phyloP scores from a whole-genome alignment of 2,113 vertebrate genomes.

The Ranitomeya imitator region DNA sequence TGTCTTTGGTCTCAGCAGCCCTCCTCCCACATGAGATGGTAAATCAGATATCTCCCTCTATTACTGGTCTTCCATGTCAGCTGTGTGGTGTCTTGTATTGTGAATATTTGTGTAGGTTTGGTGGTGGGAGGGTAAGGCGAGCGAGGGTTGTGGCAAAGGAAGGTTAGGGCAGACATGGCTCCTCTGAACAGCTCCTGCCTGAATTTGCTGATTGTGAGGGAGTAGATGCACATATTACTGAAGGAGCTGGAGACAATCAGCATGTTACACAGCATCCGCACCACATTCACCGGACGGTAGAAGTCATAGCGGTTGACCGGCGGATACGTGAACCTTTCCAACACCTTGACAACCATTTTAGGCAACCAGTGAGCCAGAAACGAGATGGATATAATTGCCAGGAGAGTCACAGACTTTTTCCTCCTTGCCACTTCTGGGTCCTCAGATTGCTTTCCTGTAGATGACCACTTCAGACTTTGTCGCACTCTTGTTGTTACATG shows the following conservation, averaged over 20 bases:
- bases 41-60: not conserved
- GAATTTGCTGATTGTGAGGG: slow-evolving; percentile 53
- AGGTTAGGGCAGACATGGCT: not conserved
- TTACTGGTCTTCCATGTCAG: not conserved
- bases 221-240: slow-evolving; percentile 55
- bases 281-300: slow-evolving; percentile 44
- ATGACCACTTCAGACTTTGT: slow-evolving; percentile 16
- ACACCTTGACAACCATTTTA: slow-evolving; percentile 48
- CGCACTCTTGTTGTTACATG: slow-evolving; percentile 14
- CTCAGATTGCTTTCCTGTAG: slow-evolving; percentile 4
- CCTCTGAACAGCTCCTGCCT: slow-evolving; percentile 43
- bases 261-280: slow-evolving; percentile 45
- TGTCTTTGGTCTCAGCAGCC: no score
- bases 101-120: slow-evolving; percentile 29
- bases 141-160: not conserved
- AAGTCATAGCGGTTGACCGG: slow-evolving; percentile 49
- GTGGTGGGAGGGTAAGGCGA: not conserved
- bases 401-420: slow-evolving; percentile 54
- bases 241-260: slow-evolving; percentile 50
- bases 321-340: slow-evolving; percentile 40
- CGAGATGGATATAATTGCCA: slow-evolving; percentile 39
- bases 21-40: no score
- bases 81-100: not conserved
- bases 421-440: slow-evolving; percentile 46
- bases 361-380: slow-evolving; percentile 54